Base-by-base conservation (phyloP, 2,113 vertebrate species). In the Halcyon senegalensis region DNA sequence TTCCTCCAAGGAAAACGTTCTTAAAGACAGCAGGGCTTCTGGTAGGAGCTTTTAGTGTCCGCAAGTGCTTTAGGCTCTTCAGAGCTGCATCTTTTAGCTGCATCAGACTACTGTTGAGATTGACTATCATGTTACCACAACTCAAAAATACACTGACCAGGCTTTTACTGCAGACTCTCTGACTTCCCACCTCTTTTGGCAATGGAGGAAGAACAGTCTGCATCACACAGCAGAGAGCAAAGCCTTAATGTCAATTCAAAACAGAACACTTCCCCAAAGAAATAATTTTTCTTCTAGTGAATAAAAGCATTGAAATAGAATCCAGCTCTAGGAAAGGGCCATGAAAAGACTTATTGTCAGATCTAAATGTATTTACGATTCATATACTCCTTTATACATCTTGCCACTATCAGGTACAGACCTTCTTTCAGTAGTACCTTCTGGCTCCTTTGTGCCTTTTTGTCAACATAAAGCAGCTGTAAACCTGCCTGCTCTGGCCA, bases 401-500 rank as follows among this genome's bases (percentile, higher is more conserved):
- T 94, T 87, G 59, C 44, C 53, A 50, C 41, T 84, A 4, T 59
- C 62, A 82, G 69, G 35, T 82, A 82, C 69, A 89, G 74, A 69
- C 41, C 44, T 44, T 4, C 0, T 89, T 94, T 81, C 81, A 91
- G 28, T 9, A 20, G 3, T 33, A 67, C 39, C 35, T 75, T 58
- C 86, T 84, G 77, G 53, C 25, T 96, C 90, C 89, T 92, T 84
- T 91, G 89, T 93, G 77, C 50, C 53, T 89, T 94, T 93, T 82
- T 85, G 66, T 82, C 84, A 77, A 70, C 28, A 72, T 84, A 85
- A 89, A 89, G 31, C 83, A 78, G 60, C 33, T 82, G 56, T 87
- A 95, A 96, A 89, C 64, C 86, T 93, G 83, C 89, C 94, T 96
- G 77, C 64, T 81, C 76, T 60, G 69, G 79, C 64, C 84, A 89